These are phyloP conservation scores for Scaptodrosophila lebanonensis DNA, from an alignment of 1,140 invertebrate species.

Conservation along the genomic window DNA sequence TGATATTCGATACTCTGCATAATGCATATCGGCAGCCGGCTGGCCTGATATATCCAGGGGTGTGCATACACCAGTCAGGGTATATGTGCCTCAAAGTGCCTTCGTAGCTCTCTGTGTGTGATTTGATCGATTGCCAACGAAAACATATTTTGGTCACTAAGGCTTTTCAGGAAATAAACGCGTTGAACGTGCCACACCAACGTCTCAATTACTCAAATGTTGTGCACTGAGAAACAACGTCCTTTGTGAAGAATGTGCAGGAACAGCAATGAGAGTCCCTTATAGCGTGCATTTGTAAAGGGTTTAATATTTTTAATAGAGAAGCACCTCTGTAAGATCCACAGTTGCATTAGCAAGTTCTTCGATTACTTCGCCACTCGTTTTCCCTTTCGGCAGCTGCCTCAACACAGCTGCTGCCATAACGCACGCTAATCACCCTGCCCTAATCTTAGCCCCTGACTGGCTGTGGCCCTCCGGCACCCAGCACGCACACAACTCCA, in stretches of 20 bases:
- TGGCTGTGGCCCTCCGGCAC: conserved; percentile 2
- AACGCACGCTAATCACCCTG: conserved; percentile 30
- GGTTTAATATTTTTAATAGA: too few relatives aligned
- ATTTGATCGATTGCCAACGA: conserved; percentile 65
- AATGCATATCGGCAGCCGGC: conserved; percentile 43
- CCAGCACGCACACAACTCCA: conserved; percentile 1
- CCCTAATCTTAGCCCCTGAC: conserved; percentile 35
- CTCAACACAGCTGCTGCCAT: conserved; percentile 8
- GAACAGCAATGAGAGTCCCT: too few relatives aligned
- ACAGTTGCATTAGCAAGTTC: too few relatives aligned
- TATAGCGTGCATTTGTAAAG: too few relatives aligned
- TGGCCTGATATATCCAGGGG: too few relatives aligned
- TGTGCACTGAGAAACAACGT: conserved; percentile 20
- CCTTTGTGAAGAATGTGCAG: too few relatives aligned
- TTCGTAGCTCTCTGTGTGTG: conserved; percentile 17
- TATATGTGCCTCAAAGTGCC: conserved; percentile 2
- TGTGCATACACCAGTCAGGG: too few relatives aligned
- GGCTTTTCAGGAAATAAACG: conserved; percentile 31
- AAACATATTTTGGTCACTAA: conserved; percentile 46
- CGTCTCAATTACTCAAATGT: conserved; percentile 48
- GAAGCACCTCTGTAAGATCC: too few relatives aligned
- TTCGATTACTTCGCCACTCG: too few relatives aligned
- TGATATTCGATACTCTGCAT: conserved; percentile 57
- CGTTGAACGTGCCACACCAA: conserved; percentile 11
- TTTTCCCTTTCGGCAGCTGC: too few relatives aligned